phyloP scores from a whole-genome alignment of 2,113 vertebrate species.

The Grallaria varia region DNA sequence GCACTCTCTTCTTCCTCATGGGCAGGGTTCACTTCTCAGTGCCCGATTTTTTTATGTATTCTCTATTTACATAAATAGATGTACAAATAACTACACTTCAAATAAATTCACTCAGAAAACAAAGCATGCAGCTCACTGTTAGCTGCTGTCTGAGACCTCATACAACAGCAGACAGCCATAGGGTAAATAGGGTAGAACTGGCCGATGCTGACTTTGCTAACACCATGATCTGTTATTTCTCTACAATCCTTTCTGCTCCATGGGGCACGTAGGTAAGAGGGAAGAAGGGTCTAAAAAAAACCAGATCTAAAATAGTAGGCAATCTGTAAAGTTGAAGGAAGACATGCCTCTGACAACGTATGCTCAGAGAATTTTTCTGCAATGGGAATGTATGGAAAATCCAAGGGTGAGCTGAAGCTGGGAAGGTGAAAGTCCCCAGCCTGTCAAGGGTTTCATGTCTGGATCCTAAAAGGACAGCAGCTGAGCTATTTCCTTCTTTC shows the following conservation, averaged over 20 bases:
- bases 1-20: background rate
- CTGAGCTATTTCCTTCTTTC: background rate
- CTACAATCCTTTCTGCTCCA: background rate
- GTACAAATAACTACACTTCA: background rate
- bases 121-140: background rate
- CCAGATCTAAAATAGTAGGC: background rate
- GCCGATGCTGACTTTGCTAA: background rate
- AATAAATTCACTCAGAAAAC: background rate
- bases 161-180: background rate
- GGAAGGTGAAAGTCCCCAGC: background rate
- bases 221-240: background rate
- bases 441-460: background rate
- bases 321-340: background rate
- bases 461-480: background rate
- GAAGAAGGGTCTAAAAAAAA: background rate
- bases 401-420: background rate
- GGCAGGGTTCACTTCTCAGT: background rate
- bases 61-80: background rate
- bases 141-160: background rate
- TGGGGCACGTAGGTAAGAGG: background rate
- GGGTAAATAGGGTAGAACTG: background rate
- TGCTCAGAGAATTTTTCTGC: background rate
- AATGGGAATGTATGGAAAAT: background rate
- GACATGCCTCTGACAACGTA: background rate
- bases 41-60: background rate